Conservation (phyloP, 2,113 vertebrate species). For the Ellobius talpinus region DNA sequence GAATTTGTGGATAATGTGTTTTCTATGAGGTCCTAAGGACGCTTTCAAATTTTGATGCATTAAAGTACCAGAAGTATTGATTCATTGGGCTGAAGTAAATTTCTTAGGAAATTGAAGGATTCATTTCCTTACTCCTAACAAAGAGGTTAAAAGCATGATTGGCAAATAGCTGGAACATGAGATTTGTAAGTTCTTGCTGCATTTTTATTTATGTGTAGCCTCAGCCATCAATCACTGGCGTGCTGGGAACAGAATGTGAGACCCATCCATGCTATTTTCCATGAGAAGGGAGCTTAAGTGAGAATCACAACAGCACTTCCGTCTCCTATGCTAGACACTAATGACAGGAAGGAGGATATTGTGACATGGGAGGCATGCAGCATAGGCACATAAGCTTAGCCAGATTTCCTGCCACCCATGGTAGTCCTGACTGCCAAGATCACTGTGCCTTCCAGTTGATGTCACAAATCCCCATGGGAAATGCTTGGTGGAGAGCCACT, state of each 20-base stretch:
- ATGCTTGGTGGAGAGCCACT: neutral
- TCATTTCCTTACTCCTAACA: neutral
- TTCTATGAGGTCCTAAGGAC: constrained; percentile 48
- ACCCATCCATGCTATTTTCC: constrained; percentile 71
- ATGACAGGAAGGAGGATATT: constrained; percentile 73
- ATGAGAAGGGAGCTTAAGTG: constrained; percentile 70
- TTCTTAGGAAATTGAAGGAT: constrained; percentile 1
- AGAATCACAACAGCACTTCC: constrained; percentile 68
- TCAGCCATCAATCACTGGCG: constrained; percentile 81
- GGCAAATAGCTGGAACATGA: constrained; percentile 67
- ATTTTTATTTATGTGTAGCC: constrained; percentile 76
- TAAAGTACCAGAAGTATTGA: neutral
- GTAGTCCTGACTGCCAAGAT: constrained; percentile 57
- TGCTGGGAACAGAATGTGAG: constrained; percentile 81
- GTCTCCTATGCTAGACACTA: constrained; percentile 76
- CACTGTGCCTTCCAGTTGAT: constrained; percentile 42
- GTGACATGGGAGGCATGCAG: constrained; percentile 63
- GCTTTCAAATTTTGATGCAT: constrained; percentile 54
- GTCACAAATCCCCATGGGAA: constrained; percentile 42
- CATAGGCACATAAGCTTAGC: constrained; percentile 68
- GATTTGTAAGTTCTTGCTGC: constrained; percentile 58
- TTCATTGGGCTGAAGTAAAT: constrained; percentile 26
- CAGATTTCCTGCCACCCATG: constrained; percentile 65
- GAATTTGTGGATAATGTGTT: neutral
- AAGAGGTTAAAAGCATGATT: constrained; percentile 71